These are phyloP conservation scores for Sitta europaea DNA, from an alignment of 2,113 vertebrate genomes.

Conservation along the genomic window DNA sequence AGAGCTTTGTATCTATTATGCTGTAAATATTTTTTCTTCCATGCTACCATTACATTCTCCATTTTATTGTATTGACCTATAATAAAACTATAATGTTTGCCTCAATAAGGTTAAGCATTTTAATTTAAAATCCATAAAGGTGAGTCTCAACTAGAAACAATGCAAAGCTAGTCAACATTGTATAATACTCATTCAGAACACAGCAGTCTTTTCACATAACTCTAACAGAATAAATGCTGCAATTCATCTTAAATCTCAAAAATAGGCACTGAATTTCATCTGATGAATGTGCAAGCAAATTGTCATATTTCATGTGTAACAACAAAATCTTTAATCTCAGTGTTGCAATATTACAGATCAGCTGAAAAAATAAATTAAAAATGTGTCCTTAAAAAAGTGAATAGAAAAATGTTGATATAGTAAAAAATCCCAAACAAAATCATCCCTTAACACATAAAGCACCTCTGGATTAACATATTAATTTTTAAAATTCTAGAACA, in stretches of 20 bases:
- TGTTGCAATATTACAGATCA: not conserved
- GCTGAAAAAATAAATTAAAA: not conserved
- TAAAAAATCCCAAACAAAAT: not conserved
- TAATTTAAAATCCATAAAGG: conserved; percentile 30
- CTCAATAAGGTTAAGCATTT: conserved; percentile 28
- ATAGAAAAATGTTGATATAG: not conserved
- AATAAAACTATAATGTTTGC: not conserved
- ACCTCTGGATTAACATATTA: not conserved
- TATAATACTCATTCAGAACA: not conserved
- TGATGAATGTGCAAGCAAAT: not conserved
- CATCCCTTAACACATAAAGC: not conserved
- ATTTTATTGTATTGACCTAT: not conserved
- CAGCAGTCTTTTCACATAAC: not conserved
- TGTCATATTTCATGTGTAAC: not conserved
- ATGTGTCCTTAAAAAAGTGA: not conserved
- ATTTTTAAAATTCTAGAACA: not conserved
- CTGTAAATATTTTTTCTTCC: not conserved
- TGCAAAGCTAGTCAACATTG: not conserved
- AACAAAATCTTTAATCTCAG: not conserved
- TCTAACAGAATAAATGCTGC: not conserved
- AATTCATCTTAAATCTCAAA: not conserved
- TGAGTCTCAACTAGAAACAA: conserved; percentile 1
- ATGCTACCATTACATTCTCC: not conserved
- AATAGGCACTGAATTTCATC: not conserved
- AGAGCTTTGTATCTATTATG: not conserved